Base-by-base conservation (phyloP, 2,113 vertebrate genomes). In the Gopherus flavomarginatus region DNA sequence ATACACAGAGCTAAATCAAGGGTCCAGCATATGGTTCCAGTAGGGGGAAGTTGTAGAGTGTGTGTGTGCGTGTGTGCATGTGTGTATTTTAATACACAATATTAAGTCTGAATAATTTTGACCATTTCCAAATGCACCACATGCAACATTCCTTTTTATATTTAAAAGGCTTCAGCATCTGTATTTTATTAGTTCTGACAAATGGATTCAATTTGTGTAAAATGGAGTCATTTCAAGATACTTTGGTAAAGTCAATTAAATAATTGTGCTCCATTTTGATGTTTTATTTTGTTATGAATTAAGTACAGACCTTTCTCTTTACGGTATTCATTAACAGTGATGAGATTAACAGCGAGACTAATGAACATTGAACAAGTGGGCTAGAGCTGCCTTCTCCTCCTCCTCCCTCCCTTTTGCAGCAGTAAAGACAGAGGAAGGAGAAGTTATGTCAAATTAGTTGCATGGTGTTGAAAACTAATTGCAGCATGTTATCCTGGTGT, bases 161-260 rank as follows among this genome's bases (percentile, higher is more conserved):
- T 6, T 17, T n/a, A 27, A 44, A n/a, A 47, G 5, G 38, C 42
- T 16, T 78, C 75, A 13, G 26, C 26, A 78, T 13, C 75, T 78
- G 75, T 57, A n/a, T 22, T 14, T 57, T 35, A 22, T 77, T 88
- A 54, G 85, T 93, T 59, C 65, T 82, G 42, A 17, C 62, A 89
- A 62, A 91, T 27, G 92, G 83, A 86, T 85, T n/a, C 1, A 0
- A 53, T 92, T 26, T 97, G 75, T 78, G 27, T 78, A 47, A 47
- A 78, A 47, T 78, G 12, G 75, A 27, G 12, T 78, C 24, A 78
- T 78, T 47, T 47, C 24, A 92, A 92, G 17, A 38, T 24, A 2
- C 81, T 90, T 95, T 54, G 42, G 47, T 93, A 82, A 81, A 92
- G 92, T 92, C 94, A 93, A 86, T 88, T 81, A 78, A 27, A 47